Evolutionary conservation across 2,888 invertebrate species (phyloP).

Genomic region (Ceratothoa steindachneri): DNA sequence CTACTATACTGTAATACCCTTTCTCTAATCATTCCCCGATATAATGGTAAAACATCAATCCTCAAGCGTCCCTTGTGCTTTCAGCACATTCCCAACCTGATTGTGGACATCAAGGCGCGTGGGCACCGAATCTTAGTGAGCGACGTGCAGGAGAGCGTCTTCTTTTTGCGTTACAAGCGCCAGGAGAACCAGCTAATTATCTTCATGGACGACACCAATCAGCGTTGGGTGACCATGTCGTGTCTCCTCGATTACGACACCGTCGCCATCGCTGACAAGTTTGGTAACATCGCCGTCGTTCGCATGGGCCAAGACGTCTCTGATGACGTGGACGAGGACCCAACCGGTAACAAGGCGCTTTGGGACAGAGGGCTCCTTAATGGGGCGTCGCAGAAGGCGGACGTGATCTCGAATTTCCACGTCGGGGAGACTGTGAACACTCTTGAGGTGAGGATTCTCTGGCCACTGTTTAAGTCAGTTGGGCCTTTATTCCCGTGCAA

Average conservation of each 20-base stretch:
- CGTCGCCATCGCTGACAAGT: slow-evolving; percentile 93
- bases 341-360: slow-evolving; percentile 93
- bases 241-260: slow-evolving; percentile 93
- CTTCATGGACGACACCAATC: slow-evolving; percentile 97
- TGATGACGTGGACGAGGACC: slow-evolving; percentile 99
- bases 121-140: slow-evolving; percentile 91
- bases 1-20: too few relatives aligned
- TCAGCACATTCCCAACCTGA: slow-evolving; percentile 89
- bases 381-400: slow-evolving; percentile 96
- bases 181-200: slow-evolving; percentile 95
- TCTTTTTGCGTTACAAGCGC: slow-evolving; percentile 89
- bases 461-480: too few relatives aligned
- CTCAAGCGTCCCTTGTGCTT: too few relatives aligned
- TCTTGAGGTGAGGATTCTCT: slow-evolving; percentile 64
- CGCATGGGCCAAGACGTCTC: slow-evolving; percentile 83
- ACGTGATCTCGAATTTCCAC: slow-evolving; percentile 87
- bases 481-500: background rate
- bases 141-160: slow-evolving; percentile 95
- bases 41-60: too few relatives aligned
- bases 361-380: slow-evolving; percentile 86
- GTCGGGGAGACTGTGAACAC: slow-evolving; percentile 93
- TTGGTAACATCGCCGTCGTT: slow-evolving; percentile 90
- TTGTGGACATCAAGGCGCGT: slow-evolving; percentile 87
- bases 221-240: slow-evolving; percentile 90
- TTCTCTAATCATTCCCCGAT: too few relatives aligned